Evolutionary conservation across 2,888 invertebrate genomes (phyloP), one percentile per base, ranked within the genome.

Genomic region (Hirudinaria manillensis): DNA sequence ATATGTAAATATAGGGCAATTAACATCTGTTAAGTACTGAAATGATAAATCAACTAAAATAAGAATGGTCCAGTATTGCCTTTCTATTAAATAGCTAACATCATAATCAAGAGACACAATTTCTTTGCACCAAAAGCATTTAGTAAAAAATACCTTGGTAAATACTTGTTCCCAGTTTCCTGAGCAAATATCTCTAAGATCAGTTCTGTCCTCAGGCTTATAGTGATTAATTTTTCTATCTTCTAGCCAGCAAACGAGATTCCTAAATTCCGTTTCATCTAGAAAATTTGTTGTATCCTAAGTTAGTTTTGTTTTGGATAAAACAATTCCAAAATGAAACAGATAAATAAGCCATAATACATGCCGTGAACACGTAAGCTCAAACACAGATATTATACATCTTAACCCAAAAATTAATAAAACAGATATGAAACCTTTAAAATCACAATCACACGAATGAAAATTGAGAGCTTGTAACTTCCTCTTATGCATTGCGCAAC

Each of bases 221-320:
- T 93, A 93, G 80, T 91, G 90, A 19, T 94, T 89, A 79, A 97
- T 93, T 86, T 93, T 93, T 84, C 94, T 93, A 83, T 94, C 93
- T 86, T 97, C 97, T 75, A 97, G 84, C 97, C 96, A 97, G 0
- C 92, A 86, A 32, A 95, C 88, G 34, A 93, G 87, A 82, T 90
- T 91, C 72, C 92, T 89, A 83, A 93, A 91, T 81, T 91, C 90
- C 78, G 89, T 89, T 80, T 90, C 89, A 87, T 94, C 95, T 95
- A 84, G 55, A 78, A 79, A 71, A 51, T 61, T 61, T 16, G 7
- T 27, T 61, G 10, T 10, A 16, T 10, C 45, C 1, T 45, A 45
- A 4, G 16, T 45, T 45, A 45, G 10, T 45, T 38, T 45, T 45
- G 45, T 45, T 45, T 45, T 45, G n/a, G 45, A 45, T 45, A 45